These are phyloP conservation scores for Marmota flaviventris DNA, from an alignment of 2,113 vertebrate genomes.

Conservation along the genomic window DNA sequence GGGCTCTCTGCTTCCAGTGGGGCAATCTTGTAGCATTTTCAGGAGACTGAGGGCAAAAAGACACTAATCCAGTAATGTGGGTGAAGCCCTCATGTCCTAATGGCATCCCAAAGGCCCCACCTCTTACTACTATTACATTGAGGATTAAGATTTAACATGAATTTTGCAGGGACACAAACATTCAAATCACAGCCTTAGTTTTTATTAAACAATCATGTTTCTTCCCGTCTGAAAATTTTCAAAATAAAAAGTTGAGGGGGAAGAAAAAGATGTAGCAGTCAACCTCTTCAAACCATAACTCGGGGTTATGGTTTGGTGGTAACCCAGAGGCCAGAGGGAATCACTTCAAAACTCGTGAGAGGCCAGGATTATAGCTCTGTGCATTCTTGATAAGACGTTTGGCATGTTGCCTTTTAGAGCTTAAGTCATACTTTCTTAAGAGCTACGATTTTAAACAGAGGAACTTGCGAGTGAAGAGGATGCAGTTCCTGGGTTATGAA, in stretches of 20 bases:
- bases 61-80: not conserved
- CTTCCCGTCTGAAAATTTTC: not conserved
- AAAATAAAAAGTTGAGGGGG: slow-evolving; percentile 17
- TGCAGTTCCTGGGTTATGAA: not conserved
- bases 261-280: not conserved
- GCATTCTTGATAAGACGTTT: slow-evolving; percentile 21
- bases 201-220: not conserved
- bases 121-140: not conserved
- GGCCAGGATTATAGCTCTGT: not conserved
- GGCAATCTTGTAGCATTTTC: not conserved
- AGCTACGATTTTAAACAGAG: slow-evolving; percentile 21
- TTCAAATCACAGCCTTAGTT: not conserved
- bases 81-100: not conserved
- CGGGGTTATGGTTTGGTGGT: slow-evolving; percentile 15
- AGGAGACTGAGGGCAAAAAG: not conserved
- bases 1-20: not conserved
- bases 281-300: not conserved
- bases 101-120: not conserved
- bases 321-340: not conserved
- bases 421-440: slow-evolving; percentile 44
- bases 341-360: slow-evolving; percentile 22
- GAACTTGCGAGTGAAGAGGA: not conserved
- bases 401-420: not conserved
- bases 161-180: not conserved
- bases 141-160: not conserved